Percentiles rank a stretch among this genome's conserved stretches.
Evolutionary conservation across 2,797 vertebrate species (phyloP).

Genomic region (Naso thynnoides): DNA sequence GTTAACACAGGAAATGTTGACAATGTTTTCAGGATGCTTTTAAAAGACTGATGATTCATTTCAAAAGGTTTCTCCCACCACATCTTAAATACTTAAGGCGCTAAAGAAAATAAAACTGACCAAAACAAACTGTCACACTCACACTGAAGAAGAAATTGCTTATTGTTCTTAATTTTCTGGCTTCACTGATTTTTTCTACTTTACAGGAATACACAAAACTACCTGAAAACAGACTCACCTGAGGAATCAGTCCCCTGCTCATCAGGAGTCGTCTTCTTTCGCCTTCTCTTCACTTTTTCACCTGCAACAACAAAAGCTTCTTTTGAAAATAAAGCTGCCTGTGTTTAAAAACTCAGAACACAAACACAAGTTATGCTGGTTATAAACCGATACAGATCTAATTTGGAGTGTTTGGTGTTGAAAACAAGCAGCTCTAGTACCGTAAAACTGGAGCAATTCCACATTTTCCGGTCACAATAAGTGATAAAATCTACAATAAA

Average conservation of each 20-base stretch:
- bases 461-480: neutral
- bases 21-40: neutral
- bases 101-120: constrained; percentile 1
- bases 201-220: neutral
- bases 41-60: neutral
- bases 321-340: neutral
- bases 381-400: neutral
- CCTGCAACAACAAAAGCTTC: constrained; percentile 5
- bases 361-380: neutral
- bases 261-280: constrained; percentile 18
- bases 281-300: constrained; percentile 46
- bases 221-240: constrained; percentile 13
- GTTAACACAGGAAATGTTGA: neutral
- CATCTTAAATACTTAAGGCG: neutral
- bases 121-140: constrained; percentile 6
- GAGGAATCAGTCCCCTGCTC: constrained; percentile 23
- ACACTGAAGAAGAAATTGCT: neutral
- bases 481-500: constrained; percentile 7
- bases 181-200: neutral
- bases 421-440: neutral
- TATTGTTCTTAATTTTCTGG: too few relatives aligned
- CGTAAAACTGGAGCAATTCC: too few relatives aligned
- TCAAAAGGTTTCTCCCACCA: neutral
- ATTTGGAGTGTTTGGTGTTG: neutral
- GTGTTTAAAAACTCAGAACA: too few relatives aligned